A percentile compares a stretch with the other conserved stretches of the same genome.
Evolutionary conservation across 2,888 invertebrate species (phyloP).

Genomic region (Leptarthrus brevirostris): DNA sequence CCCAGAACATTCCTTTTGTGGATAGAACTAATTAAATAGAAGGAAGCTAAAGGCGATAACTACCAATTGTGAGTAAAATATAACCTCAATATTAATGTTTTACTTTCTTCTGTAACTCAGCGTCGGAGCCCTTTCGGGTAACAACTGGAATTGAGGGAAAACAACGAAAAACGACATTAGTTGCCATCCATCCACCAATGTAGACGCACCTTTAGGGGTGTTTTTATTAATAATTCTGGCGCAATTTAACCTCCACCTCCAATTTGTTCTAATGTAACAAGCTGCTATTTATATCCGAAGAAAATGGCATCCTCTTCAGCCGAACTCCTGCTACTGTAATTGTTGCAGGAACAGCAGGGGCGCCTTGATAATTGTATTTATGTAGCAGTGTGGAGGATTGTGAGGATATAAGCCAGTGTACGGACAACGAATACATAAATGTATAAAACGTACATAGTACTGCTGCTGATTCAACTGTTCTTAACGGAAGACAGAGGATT

Average conservation of each 20-base stretch:
- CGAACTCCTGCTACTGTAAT: slow-evolving; percentile 1
- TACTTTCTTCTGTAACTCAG: slow-evolving; percentile 41
- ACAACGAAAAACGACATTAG: slow-evolving; percentile 8
- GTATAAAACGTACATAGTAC: not conserved
- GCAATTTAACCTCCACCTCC: slow-evolving; percentile 41
- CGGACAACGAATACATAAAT: not conserved
- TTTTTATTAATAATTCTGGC: slow-evolving; percentile 45
- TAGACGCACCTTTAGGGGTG: slow-evolving; percentile 46
- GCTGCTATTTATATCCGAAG: slow-evolving; percentile 37
- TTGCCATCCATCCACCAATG: slow-evolving; percentile 27
- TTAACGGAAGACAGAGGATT: slow-evolving; percentile 27
- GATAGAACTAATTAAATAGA: slow-evolving; percentile 42
- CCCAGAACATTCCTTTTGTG: not conserved
- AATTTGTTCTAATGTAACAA: slow-evolving; percentile 47
- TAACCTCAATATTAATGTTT: slow-evolving; percentile 39
- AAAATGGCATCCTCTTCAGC: slow-evolving; percentile 22
- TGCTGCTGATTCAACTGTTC: slow-evolving; percentile 41
- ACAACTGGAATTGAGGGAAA: not conserved
- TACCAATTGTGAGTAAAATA: slow-evolving; percentile 42
- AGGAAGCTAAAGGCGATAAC: slow-evolving; percentile 43
- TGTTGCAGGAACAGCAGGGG: slow-evolving; percentile 26
- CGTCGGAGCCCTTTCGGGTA: not conserved
- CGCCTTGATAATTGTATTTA: slow-evolving; percentile 31
- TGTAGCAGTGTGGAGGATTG: not conserved
- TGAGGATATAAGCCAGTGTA: not conserved